Base-by-base conservation (phyloP, 1,140 invertebrate species). In the Drosophila melanogaster region DNA sequence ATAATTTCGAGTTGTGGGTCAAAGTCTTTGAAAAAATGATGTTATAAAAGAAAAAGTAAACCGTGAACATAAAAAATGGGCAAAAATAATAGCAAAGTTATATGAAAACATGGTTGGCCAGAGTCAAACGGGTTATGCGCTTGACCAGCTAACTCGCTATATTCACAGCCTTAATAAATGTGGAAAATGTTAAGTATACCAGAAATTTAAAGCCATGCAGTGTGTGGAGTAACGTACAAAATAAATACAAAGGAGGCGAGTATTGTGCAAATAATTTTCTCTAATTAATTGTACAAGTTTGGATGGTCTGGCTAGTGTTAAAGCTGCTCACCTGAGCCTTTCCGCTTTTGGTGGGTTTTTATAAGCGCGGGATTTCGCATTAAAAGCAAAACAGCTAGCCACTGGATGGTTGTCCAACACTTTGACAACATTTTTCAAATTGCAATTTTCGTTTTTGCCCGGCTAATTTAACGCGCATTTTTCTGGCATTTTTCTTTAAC, bases 1-100 rank as follows among this genome's bases (percentile, higher is more conserved):
- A 57, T 41, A 37, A 59, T 41, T 60, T 57, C 37, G 24, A n/a
- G 50, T 70, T 84, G 66, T 87, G 79, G 83, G 83, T 86, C 83
- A 86, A 86, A 86, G 83, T 69, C 79, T 86, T 87, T 81, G 66
- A 69, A 87, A 86, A 86, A 83, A 86, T 86, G 83, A 77, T 61
- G 74, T 77, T 77, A 54, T 67, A 76, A 76, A 76, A 76, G 73
- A 76, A 76, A 76, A 76, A 76, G 73, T 76, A 76, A 76, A 67
- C 73, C 73, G 55, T 67, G 50, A 76, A 66, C 61, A 77, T 67
- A 44, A 60, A 76, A 67, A 74, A 65, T 58, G 40, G 30, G 14
- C 33, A 60, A 66, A 71, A 70, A 61, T 57, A 67, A 64, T 80
- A 83, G 53, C 54, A 47, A 66, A 83, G 56, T 79, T 58, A 75